These are phyloP conservation scores for Anguilla anguilla DNA, from an alignment of 2,797 vertebrate genomes.

Conservation along the genomic window DNA sequence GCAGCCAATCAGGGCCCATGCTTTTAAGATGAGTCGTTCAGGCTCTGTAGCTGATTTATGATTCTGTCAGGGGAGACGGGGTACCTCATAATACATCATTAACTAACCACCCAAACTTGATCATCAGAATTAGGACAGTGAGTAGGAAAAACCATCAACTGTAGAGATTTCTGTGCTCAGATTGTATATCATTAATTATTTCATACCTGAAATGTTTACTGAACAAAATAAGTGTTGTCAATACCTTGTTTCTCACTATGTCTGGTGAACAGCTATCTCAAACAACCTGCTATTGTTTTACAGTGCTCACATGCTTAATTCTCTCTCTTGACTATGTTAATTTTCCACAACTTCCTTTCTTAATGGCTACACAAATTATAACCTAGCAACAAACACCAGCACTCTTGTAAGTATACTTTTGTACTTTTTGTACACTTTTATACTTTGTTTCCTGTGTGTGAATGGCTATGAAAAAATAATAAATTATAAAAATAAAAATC, in stretches of 20 bases:
- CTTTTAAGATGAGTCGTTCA: not conserved
- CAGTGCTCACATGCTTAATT: not conserved
- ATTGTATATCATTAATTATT: not conserved
- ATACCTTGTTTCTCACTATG: not conserved
- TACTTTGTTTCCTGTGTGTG: not conserved
- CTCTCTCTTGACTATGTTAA: not conserved
- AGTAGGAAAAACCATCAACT: not conserved
- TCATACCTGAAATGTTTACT: not conserved
- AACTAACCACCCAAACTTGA: not conserved
- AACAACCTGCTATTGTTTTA: constrained; percentile 1
- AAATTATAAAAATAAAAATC: not conserved
- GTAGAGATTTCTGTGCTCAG: not conserved
- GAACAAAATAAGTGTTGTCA: not conserved
- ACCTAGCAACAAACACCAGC: not conserved
- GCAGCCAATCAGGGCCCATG: not conserved
- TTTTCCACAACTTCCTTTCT: not conserved
- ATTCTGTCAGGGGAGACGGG: not conserved
- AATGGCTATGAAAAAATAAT: too few species aligned
- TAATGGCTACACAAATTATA: not conserved
- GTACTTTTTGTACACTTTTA: not conserved
- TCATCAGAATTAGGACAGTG: not conserved
- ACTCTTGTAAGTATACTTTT: not conserved
- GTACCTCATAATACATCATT: not conserved
- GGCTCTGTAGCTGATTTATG: not conserved
- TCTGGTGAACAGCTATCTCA: not conserved